Evolutionary conservation across 1,140 invertebrate species (phyloP), one percentile per base, ranked within the genome.

Genomic region (Calliphora vicina): DNA sequence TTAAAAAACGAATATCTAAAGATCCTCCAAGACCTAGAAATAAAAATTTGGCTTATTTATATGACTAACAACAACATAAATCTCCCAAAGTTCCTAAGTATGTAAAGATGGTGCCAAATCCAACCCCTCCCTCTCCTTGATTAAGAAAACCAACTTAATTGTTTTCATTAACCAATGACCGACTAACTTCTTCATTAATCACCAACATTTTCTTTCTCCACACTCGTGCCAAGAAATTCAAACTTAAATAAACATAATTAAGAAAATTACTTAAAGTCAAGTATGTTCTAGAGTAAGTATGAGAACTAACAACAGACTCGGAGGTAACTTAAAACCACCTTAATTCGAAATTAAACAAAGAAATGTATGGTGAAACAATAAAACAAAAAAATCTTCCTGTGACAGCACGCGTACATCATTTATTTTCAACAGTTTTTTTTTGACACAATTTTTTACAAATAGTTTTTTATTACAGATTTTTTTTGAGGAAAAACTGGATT

Each of bases 311-410:
- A 35, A 15, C 73, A 10, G 8, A n/a, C 27, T 2, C 12, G 23
- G n/a, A 20, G 20, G 74, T 43, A 78, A 78, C 27, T 78, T 78
- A 43, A 78, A 78, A 78, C 74, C 74, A 78, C 42, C 42, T 78
- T 45, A 78, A 78, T 43, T 10, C 74, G 10, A 43, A 78, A 25
- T 78, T 23, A 78, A 78, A 78, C 72, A 45, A 78, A 57, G 0
- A 57, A 67, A 25, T 23, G 23, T 67, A 78, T 78, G 35, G 13
- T 23, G 20, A 45, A 43, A 78, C 20, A 45, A 25, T 50, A 50
- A n/a, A 50, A 50, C 23, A 23, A 43, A 25, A 13, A 78, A 42
- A 78, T 43, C 74, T 23, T 23, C 35, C 23, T 3, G 42, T 78
- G 35, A 78, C 74, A 25, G 74, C 74, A 78, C 74, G 17, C 74